These are phyloP conservation scores for Crypturellus tataupa DNA, from an alignment of 2,797 vertebrate genomes.

Conservation along the genomic window DNA sequence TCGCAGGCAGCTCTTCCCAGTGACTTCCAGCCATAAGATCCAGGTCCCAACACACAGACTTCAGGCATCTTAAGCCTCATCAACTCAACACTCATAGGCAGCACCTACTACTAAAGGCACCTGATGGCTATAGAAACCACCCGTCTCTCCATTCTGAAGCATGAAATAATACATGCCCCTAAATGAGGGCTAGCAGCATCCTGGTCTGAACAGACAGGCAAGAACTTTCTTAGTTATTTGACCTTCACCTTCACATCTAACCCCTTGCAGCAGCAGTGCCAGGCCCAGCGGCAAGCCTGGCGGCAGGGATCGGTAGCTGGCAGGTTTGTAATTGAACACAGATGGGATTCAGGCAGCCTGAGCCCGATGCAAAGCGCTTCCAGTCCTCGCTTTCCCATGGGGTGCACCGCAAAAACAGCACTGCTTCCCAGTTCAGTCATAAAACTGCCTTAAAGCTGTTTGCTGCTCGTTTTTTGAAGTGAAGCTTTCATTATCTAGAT, in stretches of 20 bases:
- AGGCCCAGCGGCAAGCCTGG: rapidly evolving
- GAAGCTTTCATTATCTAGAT: conserved; percentile 42
- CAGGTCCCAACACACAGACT: background rate
- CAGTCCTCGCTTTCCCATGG: background rate
- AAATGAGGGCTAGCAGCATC: background rate
- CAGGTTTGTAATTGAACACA: conserved; percentile 40
- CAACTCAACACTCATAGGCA: conserved; percentile 2
- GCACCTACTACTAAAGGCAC: background rate
- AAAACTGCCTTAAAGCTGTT: conserved; percentile 34
- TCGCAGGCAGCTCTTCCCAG: background rate
- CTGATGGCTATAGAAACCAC: background rate
- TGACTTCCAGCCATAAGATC: background rate
- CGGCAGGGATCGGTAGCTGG: background rate
- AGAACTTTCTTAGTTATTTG: background rate
- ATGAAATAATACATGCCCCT: background rate
- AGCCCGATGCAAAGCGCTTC: conserved; percentile 20
- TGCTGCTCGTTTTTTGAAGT: conserved; percentile 10
- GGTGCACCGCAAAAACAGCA: background rate
- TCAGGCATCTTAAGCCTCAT: background rate
- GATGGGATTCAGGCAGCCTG: conserved; percentile 31
- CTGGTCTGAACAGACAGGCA: background rate
- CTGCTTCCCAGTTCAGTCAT: background rate
- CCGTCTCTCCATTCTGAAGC: background rate
- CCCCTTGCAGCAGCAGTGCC: background rate
- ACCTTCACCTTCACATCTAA: background rate